phyloP scores from a whole-genome alignment of 2,797 vertebrate species.

The Schizothorax lantsangensis region DNA sequence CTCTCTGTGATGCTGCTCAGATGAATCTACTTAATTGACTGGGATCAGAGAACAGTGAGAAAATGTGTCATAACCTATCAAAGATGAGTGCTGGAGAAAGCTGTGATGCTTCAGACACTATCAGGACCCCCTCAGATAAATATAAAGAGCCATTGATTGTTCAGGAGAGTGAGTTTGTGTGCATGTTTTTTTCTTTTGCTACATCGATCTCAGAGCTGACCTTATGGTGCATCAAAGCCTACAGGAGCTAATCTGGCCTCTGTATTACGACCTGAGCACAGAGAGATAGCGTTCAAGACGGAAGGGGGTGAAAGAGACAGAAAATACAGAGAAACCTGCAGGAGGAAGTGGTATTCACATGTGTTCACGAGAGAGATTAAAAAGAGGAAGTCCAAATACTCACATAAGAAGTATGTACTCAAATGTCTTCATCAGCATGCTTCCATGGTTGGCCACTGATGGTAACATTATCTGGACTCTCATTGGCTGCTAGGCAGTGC shows the following conservation, averaged over 20 bases:
- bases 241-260: constrained; percentile 91
- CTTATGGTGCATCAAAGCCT: constrained; percentile 94
- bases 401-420: constrained; percentile 12
- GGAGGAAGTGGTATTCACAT: constrained; percentile 4
- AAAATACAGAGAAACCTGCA: constrained; percentile 56
- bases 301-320: constrained; percentile 37
- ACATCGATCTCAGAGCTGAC: constrained; percentile 91
- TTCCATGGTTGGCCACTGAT: constrained; percentile 68
- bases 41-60: constrained; percentile 68
- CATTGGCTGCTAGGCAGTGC: constrained; percentile 58
- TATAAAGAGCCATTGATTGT: constrained; percentile 89
- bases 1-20: constrained; percentile 36
- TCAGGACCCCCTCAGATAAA: constrained; percentile 89
- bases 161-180: constrained; percentile 80
- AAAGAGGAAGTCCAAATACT: constrained; percentile 24
- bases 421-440: constrained; percentile 65
- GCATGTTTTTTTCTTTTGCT: constrained; percentile 71
- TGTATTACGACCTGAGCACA: constrained; percentile 84
- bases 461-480: constrained; percentile 63
- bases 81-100: constrained; percentile 82
- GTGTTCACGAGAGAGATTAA: constrained; percentile 24
- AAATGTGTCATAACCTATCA: constrained; percentile 71
- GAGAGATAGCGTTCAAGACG: constrained; percentile 70
- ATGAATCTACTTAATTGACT: constrained; percentile 50
- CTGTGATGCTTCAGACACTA: constrained; percentile 86